Evolutionary conservation across 2,888 invertebrate genomes (phyloP).

Genomic region (Eupithecia subfuscata): DNA sequence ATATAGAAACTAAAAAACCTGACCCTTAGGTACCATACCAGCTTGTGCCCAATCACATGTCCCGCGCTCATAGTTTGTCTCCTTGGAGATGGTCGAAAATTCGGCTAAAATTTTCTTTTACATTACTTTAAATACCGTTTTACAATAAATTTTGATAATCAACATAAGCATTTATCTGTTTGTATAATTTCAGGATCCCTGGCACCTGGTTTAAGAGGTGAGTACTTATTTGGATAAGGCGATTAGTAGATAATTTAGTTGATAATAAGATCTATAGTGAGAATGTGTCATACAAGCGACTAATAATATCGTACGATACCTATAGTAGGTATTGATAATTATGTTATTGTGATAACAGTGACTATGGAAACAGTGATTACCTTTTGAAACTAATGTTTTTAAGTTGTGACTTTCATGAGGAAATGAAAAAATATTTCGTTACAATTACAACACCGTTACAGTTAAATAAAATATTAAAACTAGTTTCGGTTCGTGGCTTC

Average conservation of each 20-base stretch:
- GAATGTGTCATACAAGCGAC: neutral
- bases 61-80: no score
- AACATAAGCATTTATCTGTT: neutral
- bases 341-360: neutral
- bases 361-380: neutral
- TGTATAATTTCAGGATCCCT: slow-evolving; percentile 9
- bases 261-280: neutral
- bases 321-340: neutral
- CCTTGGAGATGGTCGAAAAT: neutral
- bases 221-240: neutral
- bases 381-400: no score
- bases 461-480: no score
- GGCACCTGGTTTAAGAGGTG: slow-evolving; percentile 7
- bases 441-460: no score
- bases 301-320: slow-evolving; percentile 4
- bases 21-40: no score
- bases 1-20: no score
- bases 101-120: no score
- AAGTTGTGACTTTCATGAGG: no score
- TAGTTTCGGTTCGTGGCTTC: no score
- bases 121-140: neutral
- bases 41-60: no score
- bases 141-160: neutral
- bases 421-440: no score
- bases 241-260: slow-evolving; percentile 1